Percentiles rank a stretch among this genome's conserved stretches.
These are phyloP conservation scores for Megaleporinus macrocephalus DNA, from an alignment of 2,113 vertebrate species.

Conservation along the genomic window DNA sequence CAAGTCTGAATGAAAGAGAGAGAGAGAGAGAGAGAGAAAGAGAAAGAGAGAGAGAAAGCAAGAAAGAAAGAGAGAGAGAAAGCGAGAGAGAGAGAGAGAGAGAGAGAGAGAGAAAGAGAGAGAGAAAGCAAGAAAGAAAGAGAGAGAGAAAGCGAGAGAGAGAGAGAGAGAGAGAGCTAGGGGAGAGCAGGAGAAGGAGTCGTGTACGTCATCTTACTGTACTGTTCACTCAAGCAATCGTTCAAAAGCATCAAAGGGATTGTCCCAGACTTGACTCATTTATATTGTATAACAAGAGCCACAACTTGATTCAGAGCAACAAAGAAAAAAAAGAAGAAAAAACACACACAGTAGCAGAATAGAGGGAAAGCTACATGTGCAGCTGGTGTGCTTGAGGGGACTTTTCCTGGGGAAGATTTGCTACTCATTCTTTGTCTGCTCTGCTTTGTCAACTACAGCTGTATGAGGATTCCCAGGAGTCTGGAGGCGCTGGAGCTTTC, in stretches of 20 bases:
- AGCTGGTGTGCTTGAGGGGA: conserved; percentile 50
- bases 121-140: neutral
- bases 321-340: neutral
- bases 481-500: conserved; percentile 27
- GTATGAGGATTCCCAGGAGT: conserved; percentile 57
- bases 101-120: neutral
- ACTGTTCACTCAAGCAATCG: conserved; percentile 32
- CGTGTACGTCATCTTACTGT: neutral
- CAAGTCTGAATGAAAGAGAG: neutral
- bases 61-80: neutral
- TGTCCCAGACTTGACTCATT: conserved; percentile 48
- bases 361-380: neutral
- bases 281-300: conserved; percentile 49
- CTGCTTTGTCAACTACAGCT: conserved; percentile 62
- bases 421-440: conserved; percentile 53
- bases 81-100: conserved; percentile 13
- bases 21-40: neutral
- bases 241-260: conserved; percentile 49
- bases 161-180: conserved; percentile 8
- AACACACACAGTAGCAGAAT: neutral
- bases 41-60: neutral
- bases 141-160: neutral
- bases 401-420: conserved; percentile 54
- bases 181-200: no score
- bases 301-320: conserved; percentile 45